Evolutionary conservation across 2,888 invertebrate genomes (phyloP), one percentile per base, ranked within the genome.

Genomic region (Phalera bucephala): DNA sequence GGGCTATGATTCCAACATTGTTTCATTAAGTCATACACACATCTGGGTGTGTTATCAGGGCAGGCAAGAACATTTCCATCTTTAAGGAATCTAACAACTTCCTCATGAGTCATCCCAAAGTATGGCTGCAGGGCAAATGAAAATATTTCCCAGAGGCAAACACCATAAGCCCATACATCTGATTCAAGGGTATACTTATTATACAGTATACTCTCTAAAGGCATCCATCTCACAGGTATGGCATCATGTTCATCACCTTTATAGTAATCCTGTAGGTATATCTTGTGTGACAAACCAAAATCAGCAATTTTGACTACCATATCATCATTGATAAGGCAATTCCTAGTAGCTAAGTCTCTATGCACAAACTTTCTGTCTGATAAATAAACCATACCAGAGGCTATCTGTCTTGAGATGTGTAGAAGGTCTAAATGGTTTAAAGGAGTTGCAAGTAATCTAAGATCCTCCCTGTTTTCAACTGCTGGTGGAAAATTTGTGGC

Each of bases 161-260:
- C 97, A 33, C 98, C 99, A 86, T 95, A 99, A 8, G 98, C 98
- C 98, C 98, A 99, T 1, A 99, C 97, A 85, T 99, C 99, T 7
- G 98, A 97, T 78, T 98, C 97, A 45, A 96, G 92, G 8, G 98
- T 98, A 81, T 98, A 99, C 79, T 97, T 97, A 82, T 98, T 98
- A 77, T 97, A 98, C 34, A 98, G 91, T 76, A 99, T 98, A 80
- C 98, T 96, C 81, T 99, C 98, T 43, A 98, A 90, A 12, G 98
- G 98, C 98, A 99, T 98, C 99, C 99, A 99, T 74, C 99, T 92
- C 13, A 99, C 97, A 20, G 98, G 98, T 59, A 99, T 97, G 9
- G 98, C 98, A 82, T 97, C 97, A 73, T 97, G 95, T 69, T 97
- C 97, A 77, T 97, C 95, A 7, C 98, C 98, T 80, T 97, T 97